phyloP scores from a whole-genome alignment of 1,140 invertebrate species.

The Ylistrum balloti region DNA sequence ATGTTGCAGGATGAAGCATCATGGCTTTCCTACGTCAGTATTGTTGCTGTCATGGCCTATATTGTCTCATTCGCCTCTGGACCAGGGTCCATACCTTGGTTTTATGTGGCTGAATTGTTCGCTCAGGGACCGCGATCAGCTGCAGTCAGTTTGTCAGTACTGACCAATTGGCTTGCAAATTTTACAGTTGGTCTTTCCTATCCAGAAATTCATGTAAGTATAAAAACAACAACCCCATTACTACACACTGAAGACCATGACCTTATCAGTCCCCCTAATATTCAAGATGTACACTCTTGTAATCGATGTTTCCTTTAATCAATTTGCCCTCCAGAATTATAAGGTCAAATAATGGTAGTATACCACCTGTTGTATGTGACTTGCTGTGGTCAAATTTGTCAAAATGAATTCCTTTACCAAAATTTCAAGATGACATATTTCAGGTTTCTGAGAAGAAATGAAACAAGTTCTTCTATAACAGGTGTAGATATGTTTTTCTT shows the following conservation, averaged over 20 bases:
- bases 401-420: too few relatives aligned
- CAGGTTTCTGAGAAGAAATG: too few relatives aligned
- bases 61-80: constrained; percentile 78
- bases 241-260: too few relatives aligned
- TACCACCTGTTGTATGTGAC: too few relatives aligned
- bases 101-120: constrained; percentile 72
- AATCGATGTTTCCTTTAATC: not conserved
- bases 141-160: constrained; percentile 84
- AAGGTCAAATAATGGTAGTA: too few relatives aligned
- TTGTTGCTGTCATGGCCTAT: constrained; percentile 72
- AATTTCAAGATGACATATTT: too few relatives aligned
- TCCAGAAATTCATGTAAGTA: constrained; percentile 66
- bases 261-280: too few relatives aligned
- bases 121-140: constrained; percentile 96
- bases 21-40: constrained; percentile 77
- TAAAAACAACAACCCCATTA: too few relatives aligned
- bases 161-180: constrained; percentile 72
- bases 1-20: constrained; percentile 49
- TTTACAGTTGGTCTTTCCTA: constrained; percentile 66
- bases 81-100: constrained; percentile 65
- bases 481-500: too few relatives aligned
- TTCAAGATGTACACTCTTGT: too few relatives aligned
- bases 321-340: too few relatives aligned
- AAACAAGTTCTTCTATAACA: too few relatives aligned
- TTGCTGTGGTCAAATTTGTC: not conserved